Evolutionary conservation across 2,797 vertebrate genomes (phyloP), one percentile per base, ranked within the genome.

Genomic region (Cirrhinus mrigala): DNA sequence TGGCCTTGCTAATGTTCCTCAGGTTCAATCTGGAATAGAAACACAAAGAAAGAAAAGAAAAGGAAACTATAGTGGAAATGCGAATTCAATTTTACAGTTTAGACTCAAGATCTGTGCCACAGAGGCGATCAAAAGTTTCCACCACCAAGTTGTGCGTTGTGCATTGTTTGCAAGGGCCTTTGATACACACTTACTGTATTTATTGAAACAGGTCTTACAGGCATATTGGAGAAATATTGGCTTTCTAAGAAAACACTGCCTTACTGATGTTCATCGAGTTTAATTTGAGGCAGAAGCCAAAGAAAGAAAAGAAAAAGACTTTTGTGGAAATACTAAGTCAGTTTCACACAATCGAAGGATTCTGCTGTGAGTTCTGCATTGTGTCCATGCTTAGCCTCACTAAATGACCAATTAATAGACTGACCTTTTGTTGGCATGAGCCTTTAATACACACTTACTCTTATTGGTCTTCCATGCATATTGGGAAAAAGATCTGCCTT

Each of bases 201-300:
- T 58, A 58, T 58, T n/a, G 22, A 58, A 58, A 22, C 9, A 22
- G 56, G 3, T 2, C 33, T 33, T 33, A 33, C 33, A 33, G 33
- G 33, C 70, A 87, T 82, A 84, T 85, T 68, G 56, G 81, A 83
- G 84, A 90, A 86, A 89, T n/a, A n/a, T n/a, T n/a, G n/a, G n/a
- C n/a, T n/a, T n/a, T 40, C 40, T 40, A 40, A 40, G 40, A 40
- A 40, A 40, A 40, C 40, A 40, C 6, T 1, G 3, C 40, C 40
- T 40, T 40, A 1, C 40, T 40, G 40, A 40, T 40, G 40, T 40
- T 40, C 5, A 3, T 40, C 5, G 40, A 40, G 40, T 4, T 40
- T 40, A 4, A 40, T 40, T 6, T 40, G 40, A 50, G 48, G 48
- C 15, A 52, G 40, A 40, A 40, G 6, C 40, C 9, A 46, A 40